A percentile compares a stretch with the other conserved stretches of the same genome.
Evolutionary conservation across 2,888 invertebrate species (phyloP).

Genomic region (Heliconius cydno): DNA sequence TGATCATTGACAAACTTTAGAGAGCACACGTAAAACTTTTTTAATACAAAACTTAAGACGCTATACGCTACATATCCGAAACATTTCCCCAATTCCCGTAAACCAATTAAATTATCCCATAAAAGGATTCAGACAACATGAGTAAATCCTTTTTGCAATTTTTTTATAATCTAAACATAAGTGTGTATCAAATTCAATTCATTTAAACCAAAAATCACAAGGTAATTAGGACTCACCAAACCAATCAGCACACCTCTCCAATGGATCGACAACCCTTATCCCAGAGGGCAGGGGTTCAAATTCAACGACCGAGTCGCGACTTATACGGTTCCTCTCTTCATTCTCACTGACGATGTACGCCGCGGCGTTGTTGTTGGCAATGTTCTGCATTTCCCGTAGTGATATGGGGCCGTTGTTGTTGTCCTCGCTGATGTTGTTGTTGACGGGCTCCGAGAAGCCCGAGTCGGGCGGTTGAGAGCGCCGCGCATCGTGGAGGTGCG

Average conservation of each 20-base stretch:
- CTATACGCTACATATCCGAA: not conserved
- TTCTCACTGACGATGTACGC: conserved; percentile 81
- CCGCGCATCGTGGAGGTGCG: conserved; percentile 73
- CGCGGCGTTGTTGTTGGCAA: conserved; percentile 82
- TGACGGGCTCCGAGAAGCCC: conserved; percentile 74
- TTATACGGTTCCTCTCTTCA: conserved; percentile 74
- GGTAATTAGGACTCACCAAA: conserved; percentile 64
- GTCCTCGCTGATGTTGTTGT: conserved; percentile 79
- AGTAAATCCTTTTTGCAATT: not conserved
- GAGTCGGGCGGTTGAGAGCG: conserved; percentile 73
- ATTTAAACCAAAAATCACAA: too few species aligned
- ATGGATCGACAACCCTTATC: conserved; percentile 68
- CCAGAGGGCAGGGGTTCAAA: conserved; percentile 73
- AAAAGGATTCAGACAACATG: not conserved
- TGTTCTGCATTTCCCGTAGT: conserved; percentile 82
- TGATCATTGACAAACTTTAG: not conserved
- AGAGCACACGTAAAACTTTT: not conserved
- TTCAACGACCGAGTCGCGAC: conserved; percentile 75
- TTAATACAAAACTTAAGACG: not conserved
- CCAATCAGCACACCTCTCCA: conserved; percentile 76
- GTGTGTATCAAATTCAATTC: not conserved
- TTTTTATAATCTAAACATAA: not conserved
- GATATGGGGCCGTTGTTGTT: conserved; percentile 84
- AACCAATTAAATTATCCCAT: not conserved
- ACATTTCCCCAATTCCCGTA: not conserved